Percentiles rank a stretch among this genome's conserved stretches.
Conservation (phyloP, 2,888 invertebrate genomes). For the Scotopteryx bipunctaria region DNA sequence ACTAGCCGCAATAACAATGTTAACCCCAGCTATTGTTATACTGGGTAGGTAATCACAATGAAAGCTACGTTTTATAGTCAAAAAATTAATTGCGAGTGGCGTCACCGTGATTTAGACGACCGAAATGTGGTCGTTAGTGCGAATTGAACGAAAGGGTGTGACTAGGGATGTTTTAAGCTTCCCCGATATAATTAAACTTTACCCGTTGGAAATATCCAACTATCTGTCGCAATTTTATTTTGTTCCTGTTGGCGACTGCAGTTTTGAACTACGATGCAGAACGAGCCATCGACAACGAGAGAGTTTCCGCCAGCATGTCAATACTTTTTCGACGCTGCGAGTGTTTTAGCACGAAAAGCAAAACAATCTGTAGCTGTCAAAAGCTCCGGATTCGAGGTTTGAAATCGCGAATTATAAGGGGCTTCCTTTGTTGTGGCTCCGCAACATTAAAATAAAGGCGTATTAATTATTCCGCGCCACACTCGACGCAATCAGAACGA, state of each 20-base stretch:
- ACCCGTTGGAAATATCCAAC: constrained; percentile 38
- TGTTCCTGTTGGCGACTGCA: constrained; percentile 12
- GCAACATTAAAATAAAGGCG: constrained; percentile 76
- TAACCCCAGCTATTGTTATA: constrained; percentile 33
- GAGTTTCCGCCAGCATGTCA: constrained; percentile 4
- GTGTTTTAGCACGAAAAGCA: constrained; percentile 21
- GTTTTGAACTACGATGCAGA: constrained; percentile 4
- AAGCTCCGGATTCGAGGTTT: constrained; percentile 48
- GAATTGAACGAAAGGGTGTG: constrained; percentile 70
- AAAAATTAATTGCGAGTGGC: constrained; percentile 79
- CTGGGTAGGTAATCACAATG: constrained; percentile 46
- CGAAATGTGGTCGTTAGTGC: constrained; percentile 76
- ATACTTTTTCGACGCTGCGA: constrained; percentile 3
- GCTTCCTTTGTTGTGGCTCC: constrained; percentile 69
- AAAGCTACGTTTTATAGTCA: constrained; percentile 55
- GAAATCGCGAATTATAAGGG: constrained; percentile 67
- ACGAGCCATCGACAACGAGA: constrained; percentile 4
- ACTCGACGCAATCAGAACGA: constrained; percentile 83
- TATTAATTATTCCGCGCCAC: constrained; percentile 83
- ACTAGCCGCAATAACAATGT: constrained; percentile 9
- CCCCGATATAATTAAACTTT: constrained; percentile 74
- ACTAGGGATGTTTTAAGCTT: constrained; percentile 49
- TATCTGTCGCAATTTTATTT: constrained; percentile 25
- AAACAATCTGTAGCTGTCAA: constrained; percentile 39
- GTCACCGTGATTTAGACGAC: constrained; percentile 70